Conservation (phyloP, 2,888 invertebrate genomes). For the Drosophila fungiperda region DNA sequence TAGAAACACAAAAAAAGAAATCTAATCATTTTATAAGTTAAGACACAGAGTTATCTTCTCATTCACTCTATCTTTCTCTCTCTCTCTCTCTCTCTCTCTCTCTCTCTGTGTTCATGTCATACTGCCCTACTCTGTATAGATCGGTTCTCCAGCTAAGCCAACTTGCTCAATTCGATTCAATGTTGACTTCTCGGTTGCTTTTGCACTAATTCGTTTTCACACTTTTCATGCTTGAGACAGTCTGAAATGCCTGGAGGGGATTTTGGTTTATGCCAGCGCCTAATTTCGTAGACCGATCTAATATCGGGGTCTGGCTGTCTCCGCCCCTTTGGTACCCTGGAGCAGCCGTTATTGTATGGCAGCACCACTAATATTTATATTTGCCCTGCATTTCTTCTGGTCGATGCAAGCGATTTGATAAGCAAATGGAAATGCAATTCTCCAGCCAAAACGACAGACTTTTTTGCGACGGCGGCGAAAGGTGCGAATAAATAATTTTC, state of each 20-base stretch:
- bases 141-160: neutral
- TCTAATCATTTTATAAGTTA: neutral
- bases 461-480: slow-evolving; percentile 61
- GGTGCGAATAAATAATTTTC: slow-evolving; percentile 79
- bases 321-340: slow-evolving; percentile 30
- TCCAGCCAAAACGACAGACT: slow-evolving; percentile 2
- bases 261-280: slow-evolving; percentile 52
- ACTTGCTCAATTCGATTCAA: neutral
- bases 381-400: slow-evolving; percentile 76
- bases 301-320: slow-evolving; percentile 35
- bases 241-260: slow-evolving; percentile 54
- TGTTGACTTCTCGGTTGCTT: slow-evolving; percentile 23
- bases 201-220: slow-evolving; percentile 76
- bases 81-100: rapidly evolving
- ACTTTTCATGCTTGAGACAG: slow-evolving; percentile 72
- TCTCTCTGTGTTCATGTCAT: slow-evolving; percentile 11
- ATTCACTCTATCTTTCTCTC: neutral
- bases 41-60: neutral
- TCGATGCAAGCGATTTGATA: slow-evolving; percentile 73
- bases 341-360: slow-evolving; percentile 28
- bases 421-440: slow-evolving; percentile 68
- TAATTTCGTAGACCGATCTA: slow-evolving; percentile 66
- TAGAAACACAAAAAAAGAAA: neutral
- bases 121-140: slow-evolving; percentile 42
- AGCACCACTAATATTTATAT: slow-evolving; percentile 70